These are phyloP conservation scores for Spodoptera frugiperda DNA, from an alignment of 1,140 invertebrate species.

Conservation along the genomic window DNA sequence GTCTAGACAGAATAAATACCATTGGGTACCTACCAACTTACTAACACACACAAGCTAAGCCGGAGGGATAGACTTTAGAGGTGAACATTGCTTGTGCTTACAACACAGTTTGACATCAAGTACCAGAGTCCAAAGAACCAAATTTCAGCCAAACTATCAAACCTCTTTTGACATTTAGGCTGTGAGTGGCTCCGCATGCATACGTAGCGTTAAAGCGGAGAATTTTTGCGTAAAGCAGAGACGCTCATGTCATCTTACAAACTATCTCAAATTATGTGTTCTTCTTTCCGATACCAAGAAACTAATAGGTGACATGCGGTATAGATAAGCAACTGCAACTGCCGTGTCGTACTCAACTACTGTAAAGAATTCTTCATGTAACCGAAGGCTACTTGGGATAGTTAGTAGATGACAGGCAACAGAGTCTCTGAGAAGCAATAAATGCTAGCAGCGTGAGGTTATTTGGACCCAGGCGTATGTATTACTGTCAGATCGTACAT, in stretches of 20 bases:
- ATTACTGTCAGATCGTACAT: conserved; percentile 78
- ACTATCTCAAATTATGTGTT: conserved; percentile 10
- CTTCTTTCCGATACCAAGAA: no score
- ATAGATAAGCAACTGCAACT: no score
- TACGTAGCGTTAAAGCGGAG: conserved; percentile 10
- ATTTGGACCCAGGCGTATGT: conserved; percentile 68
- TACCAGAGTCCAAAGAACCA: conserved; percentile 73
- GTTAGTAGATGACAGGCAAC: background rate
- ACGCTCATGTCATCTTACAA: background rate
- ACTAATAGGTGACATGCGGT: no score
- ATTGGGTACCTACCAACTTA: conserved; percentile 50
- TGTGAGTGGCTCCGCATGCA: background rate
- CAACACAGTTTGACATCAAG: conserved; percentile 73
- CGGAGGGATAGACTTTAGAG: conserved; percentile 59
- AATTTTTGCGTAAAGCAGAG: background rate
- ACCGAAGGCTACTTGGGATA: background rate
- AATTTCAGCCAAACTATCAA: conserved; percentile 28
- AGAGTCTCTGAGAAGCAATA: conserved; percentile 10
- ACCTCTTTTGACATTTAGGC: background rate
- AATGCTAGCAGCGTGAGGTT: conserved; percentile 56
- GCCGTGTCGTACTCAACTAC: no score
- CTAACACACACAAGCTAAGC: conserved; percentile 79
- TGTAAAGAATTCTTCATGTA: no score
- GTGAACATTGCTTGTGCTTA: conserved; percentile 73
- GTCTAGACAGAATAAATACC: conserved; percentile 58